These are phyloP conservation scores for Odontocolon sp. DNA, from an alignment of 2,888 invertebrate genomes.

Conservation along the genomic window DNA sequence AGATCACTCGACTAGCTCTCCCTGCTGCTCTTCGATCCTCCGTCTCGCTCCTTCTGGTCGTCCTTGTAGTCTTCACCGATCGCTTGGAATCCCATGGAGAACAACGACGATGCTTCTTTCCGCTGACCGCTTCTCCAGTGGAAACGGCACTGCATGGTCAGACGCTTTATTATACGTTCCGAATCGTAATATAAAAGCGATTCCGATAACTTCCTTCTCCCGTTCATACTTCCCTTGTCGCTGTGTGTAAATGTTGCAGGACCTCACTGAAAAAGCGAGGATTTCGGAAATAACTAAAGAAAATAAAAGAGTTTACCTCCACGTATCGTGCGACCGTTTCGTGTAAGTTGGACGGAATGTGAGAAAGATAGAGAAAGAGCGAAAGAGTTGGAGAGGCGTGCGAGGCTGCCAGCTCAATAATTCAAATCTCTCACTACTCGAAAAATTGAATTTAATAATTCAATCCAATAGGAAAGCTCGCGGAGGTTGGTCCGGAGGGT, in stretches of 20 bases:
- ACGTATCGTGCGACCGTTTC: constrained; percentile 9
- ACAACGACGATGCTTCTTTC: constrained; percentile 23
- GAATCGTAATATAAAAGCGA: neutral
- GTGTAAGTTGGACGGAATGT: constrained; percentile 45
- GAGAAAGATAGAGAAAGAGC: constrained; percentile 47
- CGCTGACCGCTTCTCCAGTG: neutral
- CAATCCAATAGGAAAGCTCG: constrained; percentile 78
- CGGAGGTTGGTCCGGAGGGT: constrained; percentile 8
- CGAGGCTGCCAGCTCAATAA: constrained; percentile 75
- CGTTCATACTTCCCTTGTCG: neutral
- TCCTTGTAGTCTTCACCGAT: neutral
- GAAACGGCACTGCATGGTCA: neutral
- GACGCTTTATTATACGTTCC: neutral
- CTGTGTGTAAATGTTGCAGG: neutral
- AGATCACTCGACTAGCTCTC: constrained; percentile 65
- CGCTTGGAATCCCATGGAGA: constrained; percentile 30
- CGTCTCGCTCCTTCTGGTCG: constrained; percentile 3
- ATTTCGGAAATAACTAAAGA: constrained; percentile 20
- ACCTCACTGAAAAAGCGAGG: neutral
- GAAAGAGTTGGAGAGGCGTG: constrained; percentile 67
- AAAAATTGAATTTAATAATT: constrained; percentile 81
- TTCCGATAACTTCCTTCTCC: neutral
- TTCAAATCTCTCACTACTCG: constrained; percentile 80
- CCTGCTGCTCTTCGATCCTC: constrained; percentile 49
- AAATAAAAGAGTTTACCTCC: constrained; percentile 38